These are phyloP conservation scores for Muschampia plurimacula DNA, from an alignment of 2,888 invertebrate genomes.

Conservation along the genomic window DNA sequence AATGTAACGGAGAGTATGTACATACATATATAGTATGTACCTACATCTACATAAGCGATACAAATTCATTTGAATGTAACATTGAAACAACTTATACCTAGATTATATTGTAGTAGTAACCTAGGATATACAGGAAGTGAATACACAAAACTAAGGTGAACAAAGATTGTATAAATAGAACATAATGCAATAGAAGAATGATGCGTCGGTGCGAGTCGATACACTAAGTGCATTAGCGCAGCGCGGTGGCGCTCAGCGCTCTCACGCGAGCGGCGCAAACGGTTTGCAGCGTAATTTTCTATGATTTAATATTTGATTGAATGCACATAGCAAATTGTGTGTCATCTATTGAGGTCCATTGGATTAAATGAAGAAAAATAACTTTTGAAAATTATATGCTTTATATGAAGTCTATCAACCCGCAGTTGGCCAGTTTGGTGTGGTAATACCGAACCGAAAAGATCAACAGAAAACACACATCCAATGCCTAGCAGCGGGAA, in stretches of 20 bases:
- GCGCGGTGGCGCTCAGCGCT: neutral
- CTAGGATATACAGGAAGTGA: neutral
- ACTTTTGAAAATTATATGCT: too few species aligned
- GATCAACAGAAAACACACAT: too few species aligned
- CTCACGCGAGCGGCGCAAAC: slow-evolving; percentile 1
- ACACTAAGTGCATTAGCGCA: neutral
- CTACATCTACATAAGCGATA: too few species aligned
- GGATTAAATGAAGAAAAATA: neutral
- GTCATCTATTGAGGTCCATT: neutral
- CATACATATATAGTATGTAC: too few species aligned
- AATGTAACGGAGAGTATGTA: too few species aligned
- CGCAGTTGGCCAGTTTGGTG: too few species aligned
- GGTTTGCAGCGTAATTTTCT: neutral
- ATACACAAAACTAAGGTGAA: neutral
- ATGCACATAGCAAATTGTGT: slow-evolving; percentile 2
- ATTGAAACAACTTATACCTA: too few species aligned
- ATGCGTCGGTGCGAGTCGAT: neutral
- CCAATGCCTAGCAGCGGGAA: too few species aligned
- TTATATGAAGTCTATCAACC: too few species aligned
- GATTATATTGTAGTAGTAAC: too few species aligned
- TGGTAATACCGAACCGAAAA: too few species aligned
- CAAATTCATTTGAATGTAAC: too few species aligned
- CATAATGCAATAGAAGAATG: neutral
- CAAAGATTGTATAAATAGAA: neutral
- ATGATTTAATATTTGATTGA: slow-evolving; percentile 6